Evolutionary conservation across 1,140 invertebrate species (phyloP), one percentile per base, ranked within the genome.

Genomic region (Hylaeus anthracinus): DNA sequence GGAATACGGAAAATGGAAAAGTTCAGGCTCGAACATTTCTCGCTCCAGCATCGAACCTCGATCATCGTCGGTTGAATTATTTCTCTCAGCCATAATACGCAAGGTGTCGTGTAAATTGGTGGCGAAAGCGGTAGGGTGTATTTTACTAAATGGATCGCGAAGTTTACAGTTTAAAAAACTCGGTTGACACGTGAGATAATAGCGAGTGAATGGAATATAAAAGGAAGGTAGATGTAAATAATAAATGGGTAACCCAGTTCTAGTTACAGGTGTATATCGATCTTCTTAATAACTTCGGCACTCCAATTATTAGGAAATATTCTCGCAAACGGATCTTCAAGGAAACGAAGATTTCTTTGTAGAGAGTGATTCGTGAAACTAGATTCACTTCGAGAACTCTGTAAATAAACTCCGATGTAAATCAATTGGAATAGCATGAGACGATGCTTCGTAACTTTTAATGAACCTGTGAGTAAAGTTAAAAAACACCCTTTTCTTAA

Each of bases 161-260:
- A 65, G 55, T 1, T 45, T 45, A 4, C 1, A 60, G 48, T 15
- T 26, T 41, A 26, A 26, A 56, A 12, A 61, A 61, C 12, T 26
- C 26, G 60, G 37, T 5, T 37, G n/a, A 60, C 61, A 51, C 65
- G 45, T n/a, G 12, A 53, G 45, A 67, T 67, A 37, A 4, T 14
- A n/a, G n/a, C 9, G 45, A 67, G n/a, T 67, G 48, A 67, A 67
- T 51, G 45, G 65, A 51, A 51, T 51, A 51, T 67, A 51, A 45
- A 48, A 48, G 64, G 43, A 66, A 26, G 65, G 45, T 14, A 5
- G 45, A 51, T 37, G 65, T 67, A 67, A 67, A 67, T 67, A 51
- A 53, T 51, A 15, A 26, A 75, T 56, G 51, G 39, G 37, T 75
- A 66, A 75, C 63, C 73, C 9, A 56, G n/a, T 75, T 75, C n/a